Conservation (phyloP, 2,113 vertebrate genomes). For the Lipophrys pholis region DNA sequence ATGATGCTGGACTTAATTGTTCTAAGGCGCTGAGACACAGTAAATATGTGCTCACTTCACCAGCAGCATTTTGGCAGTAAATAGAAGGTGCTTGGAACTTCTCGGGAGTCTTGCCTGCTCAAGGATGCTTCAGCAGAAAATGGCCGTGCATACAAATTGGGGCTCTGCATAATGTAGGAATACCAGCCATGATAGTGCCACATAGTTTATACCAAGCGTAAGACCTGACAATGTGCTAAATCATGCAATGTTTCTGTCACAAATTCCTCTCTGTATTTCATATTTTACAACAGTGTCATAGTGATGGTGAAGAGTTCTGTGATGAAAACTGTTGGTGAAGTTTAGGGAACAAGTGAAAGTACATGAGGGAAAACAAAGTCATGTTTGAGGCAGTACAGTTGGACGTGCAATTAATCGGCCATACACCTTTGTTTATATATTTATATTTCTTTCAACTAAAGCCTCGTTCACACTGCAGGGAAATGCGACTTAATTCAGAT, state of each 20-base stretch:
- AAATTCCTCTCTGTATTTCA: background rate
- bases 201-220: background rate
- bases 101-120: slow-evolving; percentile 8
- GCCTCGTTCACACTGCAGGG: too few species aligned
- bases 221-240: background rate
- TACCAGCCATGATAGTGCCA: background rate
- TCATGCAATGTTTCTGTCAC: background rate
- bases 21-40: slow-evolving; percentile 13
- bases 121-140: slow-evolving; percentile 15
- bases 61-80: slow-evolving; percentile 12
- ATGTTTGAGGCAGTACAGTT: background rate
- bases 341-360: too few species aligned
- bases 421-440: too few species aligned
- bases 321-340: too few species aligned
- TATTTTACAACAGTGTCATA: background rate
- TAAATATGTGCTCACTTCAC: slow-evolving; percentile 20
- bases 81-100: background rate
- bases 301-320: too few species aligned
- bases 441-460: too few species aligned
- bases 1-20: slow-evolving; percentile 14
- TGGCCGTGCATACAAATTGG: slow-evolving; percentile 2
- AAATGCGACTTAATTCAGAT: too few species aligned
- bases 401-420: background rate
- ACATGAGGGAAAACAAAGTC: background rate
- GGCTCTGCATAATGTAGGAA: slow-evolving; percentile 2